These are phyloP conservation scores for Drosophila phalerata DNA, from an alignment of 2,888 invertebrate genomes.

Conservation along the genomic window DNA sequence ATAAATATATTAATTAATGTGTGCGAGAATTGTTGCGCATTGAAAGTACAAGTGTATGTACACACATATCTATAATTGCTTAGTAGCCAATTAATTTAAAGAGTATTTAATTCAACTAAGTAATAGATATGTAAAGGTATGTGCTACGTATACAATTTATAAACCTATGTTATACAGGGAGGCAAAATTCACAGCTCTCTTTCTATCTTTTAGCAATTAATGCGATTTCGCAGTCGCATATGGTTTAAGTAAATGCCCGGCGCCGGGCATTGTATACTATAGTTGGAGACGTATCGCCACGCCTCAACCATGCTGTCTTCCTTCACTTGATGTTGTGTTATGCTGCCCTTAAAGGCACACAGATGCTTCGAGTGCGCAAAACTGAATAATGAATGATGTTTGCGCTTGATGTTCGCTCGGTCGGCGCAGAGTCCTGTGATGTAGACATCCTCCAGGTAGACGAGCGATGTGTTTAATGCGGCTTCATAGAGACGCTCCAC, in stretches of 20 bases:
- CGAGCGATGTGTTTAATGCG: slow-evolving; percentile 89
- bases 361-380: slow-evolving; percentile 84
- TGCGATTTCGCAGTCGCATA: slow-evolving; percentile 67
- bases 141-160: slow-evolving; percentile 24
- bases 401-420: slow-evolving; percentile 87
- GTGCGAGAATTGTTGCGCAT: slow-evolving; percentile 1
- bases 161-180: slow-evolving; percentile 16
- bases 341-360: slow-evolving; percentile 86
- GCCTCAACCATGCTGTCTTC: slow-evolving; percentile 86
- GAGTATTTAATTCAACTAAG: slow-evolving; percentile 1
- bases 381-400: slow-evolving; percentile 89
- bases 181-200: slow-evolving; percentile 45
- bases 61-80: neutral
- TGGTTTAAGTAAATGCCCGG: slow-evolving; percentile 83
- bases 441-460: slow-evolving; percentile 93
- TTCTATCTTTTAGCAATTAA: slow-evolving; percentile 49
- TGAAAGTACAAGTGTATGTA: neutral
- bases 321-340: slow-evolving; percentile 87
- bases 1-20: neutral
- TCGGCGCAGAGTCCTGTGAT: slow-evolving; percentile 91
- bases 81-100: neutral
- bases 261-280: slow-evolving; percentile 81
- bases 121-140: slow-evolving; percentile 15
- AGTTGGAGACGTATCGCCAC: slow-evolving; percentile 83
- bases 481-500: slow-evolving; percentile 89